Evolutionary conservation across 2,113 vertebrate species (phyloP), one percentile per base, ranked within the genome.

Genomic region (Carollia perspicillata): DNA sequence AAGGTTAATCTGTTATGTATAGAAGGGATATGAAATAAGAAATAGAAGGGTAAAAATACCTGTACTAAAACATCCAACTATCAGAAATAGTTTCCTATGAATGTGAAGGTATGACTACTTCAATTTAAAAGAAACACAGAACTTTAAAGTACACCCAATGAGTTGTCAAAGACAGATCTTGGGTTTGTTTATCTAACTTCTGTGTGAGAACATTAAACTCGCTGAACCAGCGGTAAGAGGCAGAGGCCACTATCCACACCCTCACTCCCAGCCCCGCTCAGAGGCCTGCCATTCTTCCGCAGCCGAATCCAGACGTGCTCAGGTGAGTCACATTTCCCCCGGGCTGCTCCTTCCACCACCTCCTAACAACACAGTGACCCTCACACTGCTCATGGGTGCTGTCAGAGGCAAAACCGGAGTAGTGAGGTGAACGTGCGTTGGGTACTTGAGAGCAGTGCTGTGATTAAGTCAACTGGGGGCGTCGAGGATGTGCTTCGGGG

Each of bases 401-500:
- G 81, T 93, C 68, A 88, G 49, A 18, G 63, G 44, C 63, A 78
- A 84, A 75, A 40, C 10, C 78, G 33, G 77, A 94, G 94, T 22
- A 26, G 35, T n/a, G 81, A 83, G 90, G 74, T 83, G 92, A 89
- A 97, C 40, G 47, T 1, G 37, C 4, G 22, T 11, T 71, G 71
- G 95, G 72, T 23, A 60, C 88, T 97, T 35, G 98, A 97, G 96
- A 97, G 91, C 95, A 90, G 80, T 12, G 44, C 71, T 89, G 69
- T 91, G 95, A 97, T 95, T 96, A 97, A 79, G 95, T 96, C 97
- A 97, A 96, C 97, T 93, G 92, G 89, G 94, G 93, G 89, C 55
- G 94, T 71, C 71, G 58, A 66, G 68, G 97, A 89, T 83, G 96
- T 94, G 95, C 94, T 96, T 94, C 65, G 58, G 68, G 91, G 90